Base-by-base conservation (phyloP, 1,140 invertebrate genomes). In the Campodea augens region DNA sequence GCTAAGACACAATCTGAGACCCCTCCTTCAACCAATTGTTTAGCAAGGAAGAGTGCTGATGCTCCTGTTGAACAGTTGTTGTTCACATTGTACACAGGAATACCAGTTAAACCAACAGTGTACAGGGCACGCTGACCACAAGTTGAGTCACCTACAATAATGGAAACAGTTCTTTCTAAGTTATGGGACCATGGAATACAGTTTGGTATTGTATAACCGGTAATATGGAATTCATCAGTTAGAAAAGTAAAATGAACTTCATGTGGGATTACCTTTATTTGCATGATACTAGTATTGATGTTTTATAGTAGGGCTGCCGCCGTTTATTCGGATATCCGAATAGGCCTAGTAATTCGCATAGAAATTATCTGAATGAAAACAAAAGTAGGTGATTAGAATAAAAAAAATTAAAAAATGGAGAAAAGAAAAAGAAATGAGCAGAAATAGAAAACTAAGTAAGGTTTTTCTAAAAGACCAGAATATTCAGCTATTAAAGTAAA, bases 61-160 rank as follows among this genome's bases (percentile, higher is more conserved):
- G 92, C 87, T 10, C 95, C 95, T 18, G 90, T 97, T 0, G 93
- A 82, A 59, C 95, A 98, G 57, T 96, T 96, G 58, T 98, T 99
- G 63, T 98, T 97, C 0, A 97, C 92, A 70, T 99, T 99, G 65
- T 84, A 92, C 48, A 98, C 80, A 7, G 95, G 95, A 53, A 98
- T 95, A 19, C 92, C 95, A 37, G 78, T 96, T 71, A 98, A 77
- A 29, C 95, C 95, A 29, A 98, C 65, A 60, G 90, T 78, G 62
- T 99, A 98, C 1, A 98, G 54, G 0, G 87, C 83, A 52, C 92
- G 69, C 67, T 99, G 93, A 2, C 95, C 95, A 66, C 80, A 83
- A 12, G 91, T 91, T 2, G 93, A 96, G 59, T 98, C 95, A 5
- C 90, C 74, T 77, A 49, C 37, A 53, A 55, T 7, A 32, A 10